Conservation (phyloP, 2,797 vertebrate species). For the Coilia nasus region DNA sequence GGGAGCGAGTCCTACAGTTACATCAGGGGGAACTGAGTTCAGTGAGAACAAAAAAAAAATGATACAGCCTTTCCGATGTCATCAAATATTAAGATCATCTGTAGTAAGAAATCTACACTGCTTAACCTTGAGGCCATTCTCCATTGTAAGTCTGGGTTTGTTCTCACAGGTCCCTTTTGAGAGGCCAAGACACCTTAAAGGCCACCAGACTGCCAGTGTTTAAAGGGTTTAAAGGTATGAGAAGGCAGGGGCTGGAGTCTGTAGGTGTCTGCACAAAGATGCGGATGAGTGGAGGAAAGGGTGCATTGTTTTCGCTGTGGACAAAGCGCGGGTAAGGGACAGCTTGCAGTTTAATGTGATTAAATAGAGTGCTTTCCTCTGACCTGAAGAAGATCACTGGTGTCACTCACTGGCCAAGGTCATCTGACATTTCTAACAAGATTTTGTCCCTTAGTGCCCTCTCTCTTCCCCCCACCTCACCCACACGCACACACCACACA, state of each 20-base stretch:
- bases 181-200: not conserved
- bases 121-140: not conserved
- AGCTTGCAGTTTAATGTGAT: slow-evolving; percentile 74
- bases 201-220: too few relatives aligned
- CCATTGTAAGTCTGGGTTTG: not conserved
- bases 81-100: not conserved
- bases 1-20: not conserved
- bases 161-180: not conserved
- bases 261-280: too few relatives aligned
- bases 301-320: too few relatives aligned
- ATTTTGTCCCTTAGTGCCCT: slow-evolving; percentile 61
- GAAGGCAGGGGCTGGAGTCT: too few relatives aligned
- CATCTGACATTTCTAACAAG: slow-evolving; percentile 81
- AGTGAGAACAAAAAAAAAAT: not conserved
- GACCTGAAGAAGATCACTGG: slow-evolving; percentile 74
- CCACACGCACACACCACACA: slow-evolving; percentile 3
- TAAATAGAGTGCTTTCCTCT: slow-evolving; percentile 77
- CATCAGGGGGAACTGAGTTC: not conserved
- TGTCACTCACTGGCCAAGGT: slow-evolving; percentile 77
- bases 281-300: too few relatives aligned
- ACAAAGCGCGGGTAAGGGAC: slow-evolving; percentile 18
- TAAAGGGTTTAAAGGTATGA: too few relatives aligned
- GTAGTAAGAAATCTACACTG: too few relatives aligned
- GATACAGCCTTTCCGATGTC: not conserved
- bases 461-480: slow-evolving; percentile 15